Percentiles rank a stretch among this genome's conserved stretches.
Evolutionary conservation across 2,888 invertebrate genomes (phyloP).

Genomic region (Neoaliturus tenellus): DNA sequence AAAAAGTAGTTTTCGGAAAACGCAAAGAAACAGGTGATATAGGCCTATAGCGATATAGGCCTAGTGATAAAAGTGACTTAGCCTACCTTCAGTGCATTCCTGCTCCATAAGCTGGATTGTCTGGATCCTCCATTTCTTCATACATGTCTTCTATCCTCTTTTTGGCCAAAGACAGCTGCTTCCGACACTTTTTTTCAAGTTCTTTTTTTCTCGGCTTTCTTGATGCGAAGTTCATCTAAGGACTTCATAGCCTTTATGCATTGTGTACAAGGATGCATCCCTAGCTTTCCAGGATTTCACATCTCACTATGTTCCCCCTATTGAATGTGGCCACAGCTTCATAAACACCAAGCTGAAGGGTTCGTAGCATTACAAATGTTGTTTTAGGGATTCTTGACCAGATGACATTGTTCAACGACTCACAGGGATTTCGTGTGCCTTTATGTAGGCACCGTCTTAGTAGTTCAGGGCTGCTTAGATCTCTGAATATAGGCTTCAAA

Average conservation of each 20-base stretch:
- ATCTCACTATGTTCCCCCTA: background rate
- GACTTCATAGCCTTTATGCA: background rate
- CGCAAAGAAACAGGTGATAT: too few relatives aligned
- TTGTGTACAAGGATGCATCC: background rate
- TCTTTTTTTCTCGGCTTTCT: background rate
- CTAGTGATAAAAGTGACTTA: too few relatives aligned
- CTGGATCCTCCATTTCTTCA: slow-evolving; percentile 2
- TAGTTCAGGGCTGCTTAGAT: slow-evolving; percentile 56
- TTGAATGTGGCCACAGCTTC: slow-evolving; percentile 1
- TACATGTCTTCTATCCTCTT: background rate
- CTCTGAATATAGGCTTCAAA: slow-evolving; percentile 58
- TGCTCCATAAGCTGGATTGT: background rate
- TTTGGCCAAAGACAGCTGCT: background rate
- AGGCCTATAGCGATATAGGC: too few relatives aligned
- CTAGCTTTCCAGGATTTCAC: background rate
- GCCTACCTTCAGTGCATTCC: too few relatives aligned
- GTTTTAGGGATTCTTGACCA: slow-evolving; percentile 39
- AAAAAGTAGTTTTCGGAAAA: too few relatives aligned
- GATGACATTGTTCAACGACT: slow-evolving; percentile 3
- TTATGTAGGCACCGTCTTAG: slow-evolving; percentile 57
- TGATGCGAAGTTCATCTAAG: background rate
- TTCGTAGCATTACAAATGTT: background rate
- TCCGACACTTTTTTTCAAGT: background rate
- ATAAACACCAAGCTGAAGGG: slow-evolving; percentile 15
- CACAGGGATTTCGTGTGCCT: slow-evolving; percentile 54